Percentiles rank a stretch among this genome's conserved stretches.
phyloP scores from a whole-genome alignment of 2,113 vertebrate genomes.

The Hippoglossus stenolepis region DNA sequence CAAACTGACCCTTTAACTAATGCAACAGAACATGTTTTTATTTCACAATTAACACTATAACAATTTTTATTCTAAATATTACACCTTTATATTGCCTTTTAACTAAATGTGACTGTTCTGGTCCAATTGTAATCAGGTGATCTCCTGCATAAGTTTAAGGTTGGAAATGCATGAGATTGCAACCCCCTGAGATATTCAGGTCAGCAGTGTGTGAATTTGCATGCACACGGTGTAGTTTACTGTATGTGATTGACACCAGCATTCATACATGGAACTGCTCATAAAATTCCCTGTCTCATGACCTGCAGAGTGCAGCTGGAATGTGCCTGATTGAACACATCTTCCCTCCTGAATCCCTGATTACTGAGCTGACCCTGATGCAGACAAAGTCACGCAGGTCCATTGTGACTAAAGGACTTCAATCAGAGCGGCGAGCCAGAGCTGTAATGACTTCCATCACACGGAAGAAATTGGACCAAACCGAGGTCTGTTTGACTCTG shows the following conservation, averaged over 20 bases:
- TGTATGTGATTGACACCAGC: constrained; percentile 22
- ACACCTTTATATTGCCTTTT: too few species aligned
- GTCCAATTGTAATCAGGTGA: too few species aligned
- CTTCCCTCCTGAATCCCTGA: constrained; percentile 61
- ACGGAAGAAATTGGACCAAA: constrained; percentile 60
- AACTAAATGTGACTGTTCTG: too few species aligned
- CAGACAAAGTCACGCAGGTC: constrained; percentile 31
- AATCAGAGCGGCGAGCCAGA: constrained; percentile 65
- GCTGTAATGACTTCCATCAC: constrained; percentile 74
- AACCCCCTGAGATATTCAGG: too few species aligned
- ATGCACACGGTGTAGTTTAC: background rate
- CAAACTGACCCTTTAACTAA: too few species aligned
- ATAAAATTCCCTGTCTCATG: constrained; percentile 19
- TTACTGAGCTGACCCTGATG: constrained; percentile 61
- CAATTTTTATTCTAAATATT: too few species aligned
- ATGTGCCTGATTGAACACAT: constrained; percentile 63
- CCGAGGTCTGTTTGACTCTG: constrained; percentile 44
- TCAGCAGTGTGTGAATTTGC: background rate
- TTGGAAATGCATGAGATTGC: too few species aligned
- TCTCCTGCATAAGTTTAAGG: too few species aligned
- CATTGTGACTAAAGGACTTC: constrained; percentile 72
- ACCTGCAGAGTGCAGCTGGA: constrained; percentile 39
- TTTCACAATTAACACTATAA: too few species aligned
- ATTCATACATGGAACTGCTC: constrained; percentile 14
- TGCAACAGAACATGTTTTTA: too few species aligned